phyloP scores from a whole-genome alignment of 2,888 invertebrate species.

The Argyra leucocephala region DNA sequence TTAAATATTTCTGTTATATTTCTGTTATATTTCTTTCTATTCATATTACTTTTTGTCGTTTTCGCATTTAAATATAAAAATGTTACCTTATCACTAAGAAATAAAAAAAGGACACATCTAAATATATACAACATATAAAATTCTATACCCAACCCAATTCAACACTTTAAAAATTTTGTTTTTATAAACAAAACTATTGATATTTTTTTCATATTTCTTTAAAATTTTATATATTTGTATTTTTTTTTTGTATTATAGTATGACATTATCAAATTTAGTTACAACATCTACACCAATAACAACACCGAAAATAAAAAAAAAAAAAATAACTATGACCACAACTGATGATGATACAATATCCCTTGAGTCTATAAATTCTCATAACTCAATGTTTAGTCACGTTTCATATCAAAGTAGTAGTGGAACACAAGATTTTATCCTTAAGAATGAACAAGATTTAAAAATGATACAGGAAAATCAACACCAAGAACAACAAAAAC shows the following conservation, averaged over 20 bases:
- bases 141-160: no score
- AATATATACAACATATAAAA: no score
- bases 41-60: no score
- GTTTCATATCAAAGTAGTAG: conserved; percentile 21
- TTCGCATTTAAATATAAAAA: no score
- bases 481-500: conserved; percentile 5
- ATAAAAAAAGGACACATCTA: no score
- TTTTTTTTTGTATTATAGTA: not conserved
- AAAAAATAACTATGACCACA: conserved; percentile 11
- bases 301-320: not conserved
- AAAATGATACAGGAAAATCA: conserved; percentile 21
- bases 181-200: no score
- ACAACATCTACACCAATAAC: not conserved
- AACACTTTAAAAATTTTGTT: no score
- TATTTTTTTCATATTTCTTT: no score
- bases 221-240: no score
- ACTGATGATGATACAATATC: conserved; percentile 35
- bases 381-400: conserved; percentile 30
- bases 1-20: no score
- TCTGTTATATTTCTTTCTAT: no score
- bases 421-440: conserved; percentile 22
- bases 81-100: no score
- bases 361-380: conserved; percentile 37
- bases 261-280: not conserved
- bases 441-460: conserved; percentile 27